Base-by-base conservation (phyloP, 2,888 invertebrate species). In the Eupithecia abbreviata region DNA sequence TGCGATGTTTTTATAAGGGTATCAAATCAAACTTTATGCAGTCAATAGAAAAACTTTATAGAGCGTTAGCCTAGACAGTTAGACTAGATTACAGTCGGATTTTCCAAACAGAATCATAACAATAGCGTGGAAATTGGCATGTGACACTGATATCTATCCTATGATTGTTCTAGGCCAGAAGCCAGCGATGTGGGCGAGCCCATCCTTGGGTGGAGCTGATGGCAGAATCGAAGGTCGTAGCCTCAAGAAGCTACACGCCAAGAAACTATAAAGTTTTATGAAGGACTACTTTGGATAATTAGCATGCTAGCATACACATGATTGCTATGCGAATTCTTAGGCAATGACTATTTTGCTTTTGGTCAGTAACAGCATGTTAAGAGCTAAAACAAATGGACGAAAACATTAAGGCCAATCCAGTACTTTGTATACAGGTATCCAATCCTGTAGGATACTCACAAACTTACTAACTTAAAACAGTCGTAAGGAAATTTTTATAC, bases 121-220 rank as follows among this genome's bases (percentile, higher is more conserved):
- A 74, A 30, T 12, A 45, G 73, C 76, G 70, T 77, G 74, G 77
- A 77, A 79, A 75, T 77, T 75, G 30, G 68, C 15, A 75, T 74
- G 76, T 72, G 74, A 79, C 77, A 75, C 73, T 78, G 80, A 82
- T 84, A 83, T 84, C 78, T 77, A 79, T 82, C 76, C 77, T 75
- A 69, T 81, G 81, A 87, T 88, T 88, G 88, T 89, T 86, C 86
- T 87, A 81, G 82, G 83, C 79, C 79, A 72, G 71, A 72, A 71
- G 75, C 76, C 51, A 73, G 77, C 82, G 67, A 45, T 71, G 90
- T 90, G 85, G 91, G 92, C 87, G 90, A 86, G 87, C 88, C 89
- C 90, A 89, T 87, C 86, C 85, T 85, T 89, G 84, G 91, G 92
- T 87, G 88, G 85, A 84, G 81, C 85, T 82, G 83, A 84, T 83